phyloP scores from a whole-genome alignment of 2,113 vertebrate genomes.

The Thamnaconus septentrionalis region DNA sequence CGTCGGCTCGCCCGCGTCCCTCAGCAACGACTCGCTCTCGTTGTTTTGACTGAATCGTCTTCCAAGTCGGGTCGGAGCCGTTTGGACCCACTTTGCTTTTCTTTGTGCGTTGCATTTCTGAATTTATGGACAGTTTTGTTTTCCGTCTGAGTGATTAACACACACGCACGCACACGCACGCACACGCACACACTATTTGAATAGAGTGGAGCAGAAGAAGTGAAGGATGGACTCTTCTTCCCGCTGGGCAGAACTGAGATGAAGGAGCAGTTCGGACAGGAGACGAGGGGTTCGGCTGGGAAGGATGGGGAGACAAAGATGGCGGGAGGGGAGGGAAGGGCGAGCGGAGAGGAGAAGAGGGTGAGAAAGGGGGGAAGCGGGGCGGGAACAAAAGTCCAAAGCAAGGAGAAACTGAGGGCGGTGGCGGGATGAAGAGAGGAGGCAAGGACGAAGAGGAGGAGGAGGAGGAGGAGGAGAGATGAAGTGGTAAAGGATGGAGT shows the following conservation, averaged over 20 bases:
- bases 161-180: too few relatives aligned
- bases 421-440: conserved; percentile 8
- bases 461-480: conserved; percentile 38
- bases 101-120: too few relatives aligned
- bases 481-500: conserved; percentile 52
- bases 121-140: too few relatives aligned
- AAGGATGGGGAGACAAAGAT: neutral
- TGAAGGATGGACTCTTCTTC: too few relatives aligned
- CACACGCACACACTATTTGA: too few relatives aligned
- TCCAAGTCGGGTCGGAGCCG: too few relatives aligned
- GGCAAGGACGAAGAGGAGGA: conserved; percentile 50
- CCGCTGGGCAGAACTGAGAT: neutral
- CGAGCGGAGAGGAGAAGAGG: conserved; percentile 47
- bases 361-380: conserved; percentile 21
- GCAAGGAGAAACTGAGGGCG: neutral
- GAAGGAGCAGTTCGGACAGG: neutral
- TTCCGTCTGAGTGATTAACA: too few relatives aligned
- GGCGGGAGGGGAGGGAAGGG: conserved; percentile 24
- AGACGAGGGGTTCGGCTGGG: neutral
- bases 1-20: too few relatives aligned
- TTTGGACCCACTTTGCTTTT: too few relatives aligned
- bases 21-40: too few relatives aligned
- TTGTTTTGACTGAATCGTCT: too few relatives aligned
- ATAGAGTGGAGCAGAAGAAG: too few relatives aligned
- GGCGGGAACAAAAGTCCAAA: conserved; percentile 1